Percentiles rank a stretch among this genome's conserved stretches.
These are phyloP conservation scores for Alosa alosa DNA, from an alignment of 2,113 vertebrate species.

Conservation along the genomic window DNA sequence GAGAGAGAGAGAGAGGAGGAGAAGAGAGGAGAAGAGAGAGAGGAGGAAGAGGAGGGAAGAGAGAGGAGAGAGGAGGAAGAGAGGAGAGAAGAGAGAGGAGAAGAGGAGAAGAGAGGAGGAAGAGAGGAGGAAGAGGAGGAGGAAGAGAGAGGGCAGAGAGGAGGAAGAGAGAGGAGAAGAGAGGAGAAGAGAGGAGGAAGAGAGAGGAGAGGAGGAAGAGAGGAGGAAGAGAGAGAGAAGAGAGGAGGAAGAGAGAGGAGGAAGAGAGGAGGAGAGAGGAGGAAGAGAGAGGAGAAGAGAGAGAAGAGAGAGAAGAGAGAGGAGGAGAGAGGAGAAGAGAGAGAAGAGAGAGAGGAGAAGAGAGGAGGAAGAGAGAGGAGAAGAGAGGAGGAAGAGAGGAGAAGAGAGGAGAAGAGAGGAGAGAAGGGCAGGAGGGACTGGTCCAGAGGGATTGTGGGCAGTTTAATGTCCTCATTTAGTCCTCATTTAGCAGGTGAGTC, in stretches of 20 bases:
- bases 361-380: background rate
- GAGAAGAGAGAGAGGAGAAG: background rate
- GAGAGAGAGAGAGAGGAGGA: background rate
- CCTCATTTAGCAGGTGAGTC: conserved; percentile 46
- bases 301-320: background rate
- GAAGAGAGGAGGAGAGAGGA: background rate
- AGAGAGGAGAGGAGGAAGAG: background rate
- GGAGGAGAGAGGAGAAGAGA: background rate
- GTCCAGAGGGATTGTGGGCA: no score
- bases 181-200: conserved; percentile 28
- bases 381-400: background rate
- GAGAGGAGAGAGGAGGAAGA: conserved; percentile 19
- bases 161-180: background rate
- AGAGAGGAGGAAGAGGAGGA: background rate
- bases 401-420: background rate
- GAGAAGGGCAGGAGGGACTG: background rate
- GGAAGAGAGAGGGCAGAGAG: conserved; percentile 20
- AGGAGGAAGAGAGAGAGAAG: no score
- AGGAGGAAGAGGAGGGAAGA: background rate
- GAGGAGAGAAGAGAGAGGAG: background rate
- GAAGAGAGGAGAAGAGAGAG: no score
- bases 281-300: background rate
- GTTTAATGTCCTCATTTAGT: no score
- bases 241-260: background rate
- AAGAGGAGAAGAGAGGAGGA: background rate